These are phyloP conservation scores for Bombus superbus DNA, from an alignment of 1,140 invertebrate genomes.

Conservation along the genomic window DNA sequence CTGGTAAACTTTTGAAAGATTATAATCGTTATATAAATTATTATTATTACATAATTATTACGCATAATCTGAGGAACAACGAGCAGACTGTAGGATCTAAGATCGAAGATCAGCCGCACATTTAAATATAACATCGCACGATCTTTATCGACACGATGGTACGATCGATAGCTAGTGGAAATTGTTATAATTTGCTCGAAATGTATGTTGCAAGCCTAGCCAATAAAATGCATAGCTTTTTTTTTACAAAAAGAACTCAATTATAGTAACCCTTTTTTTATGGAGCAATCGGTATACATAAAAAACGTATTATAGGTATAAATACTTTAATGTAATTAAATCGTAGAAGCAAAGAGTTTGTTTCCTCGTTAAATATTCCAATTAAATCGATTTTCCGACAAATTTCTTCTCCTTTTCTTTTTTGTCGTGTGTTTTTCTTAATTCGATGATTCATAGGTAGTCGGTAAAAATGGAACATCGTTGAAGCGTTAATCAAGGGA, in stretches of 20 bases:
- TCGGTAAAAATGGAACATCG: accelerated
- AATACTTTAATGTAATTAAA: background rate
- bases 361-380: too few species aligned
- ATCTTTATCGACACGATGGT: constrained; percentile 46
- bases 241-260: constrained; percentile 38
- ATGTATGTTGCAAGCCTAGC: constrained; percentile 69
- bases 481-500: background rate
- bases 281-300: too few species aligned
- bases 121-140: constrained; percentile 53
- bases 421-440: too few species aligned
- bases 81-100: background rate
- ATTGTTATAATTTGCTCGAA: constrained; percentile 57
- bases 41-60: too few species aligned
- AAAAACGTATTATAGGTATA: too few species aligned
- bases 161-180: constrained; percentile 57
- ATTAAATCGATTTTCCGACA: too few species aligned
- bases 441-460: background rate
- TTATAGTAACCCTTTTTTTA: background rate
- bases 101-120: constrained; percentile 39
- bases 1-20: background rate
- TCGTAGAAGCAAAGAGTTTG: too few species aligned
- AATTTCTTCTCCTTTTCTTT: too few species aligned
- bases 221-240: constrained; percentile 72
- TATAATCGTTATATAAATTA: background rate
- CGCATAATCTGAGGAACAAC: background rate